Conservation (phyloP, 2,888 invertebrate species). For the Eueremaeus valkanovi region DNA sequence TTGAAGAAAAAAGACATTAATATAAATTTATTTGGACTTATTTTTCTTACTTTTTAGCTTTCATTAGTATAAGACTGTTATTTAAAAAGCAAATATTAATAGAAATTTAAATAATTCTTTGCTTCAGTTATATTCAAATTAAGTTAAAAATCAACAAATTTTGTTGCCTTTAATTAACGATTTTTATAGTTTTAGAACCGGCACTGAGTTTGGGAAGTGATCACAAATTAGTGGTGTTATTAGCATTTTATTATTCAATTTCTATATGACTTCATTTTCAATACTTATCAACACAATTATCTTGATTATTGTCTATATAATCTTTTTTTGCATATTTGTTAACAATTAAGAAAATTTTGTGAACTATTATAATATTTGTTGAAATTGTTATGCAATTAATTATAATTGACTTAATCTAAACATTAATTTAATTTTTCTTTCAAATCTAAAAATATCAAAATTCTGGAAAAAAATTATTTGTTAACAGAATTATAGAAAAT, state of each 20-base stretch:
- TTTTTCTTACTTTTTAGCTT: too few relatives aligned
- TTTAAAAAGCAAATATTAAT: not conserved
- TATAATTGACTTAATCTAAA: not conserved
- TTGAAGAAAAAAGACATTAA: not conserved
- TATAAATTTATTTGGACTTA: not conserved
- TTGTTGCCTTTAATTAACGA: not conserved
- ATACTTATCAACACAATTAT: too few relatives aligned
- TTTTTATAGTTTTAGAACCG: too few relatives aligned
- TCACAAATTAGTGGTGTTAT: too few relatives aligned
- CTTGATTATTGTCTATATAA: not conserved
- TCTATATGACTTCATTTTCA: too few relatives aligned
- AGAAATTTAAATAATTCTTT: not conserved
- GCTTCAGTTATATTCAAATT: slow-evolving; percentile 14
- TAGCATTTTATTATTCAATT: too few relatives aligned
- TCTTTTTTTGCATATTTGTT: not conserved
- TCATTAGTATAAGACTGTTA: not conserved
- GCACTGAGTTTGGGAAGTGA: too few relatives aligned
- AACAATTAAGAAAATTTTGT: not conserved
- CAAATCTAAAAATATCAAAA: not conserved
- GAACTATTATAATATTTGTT: not conserved
- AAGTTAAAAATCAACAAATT: not conserved
- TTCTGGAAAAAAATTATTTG: not conserved
- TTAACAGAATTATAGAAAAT: not conserved
- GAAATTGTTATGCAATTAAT: not conserved
- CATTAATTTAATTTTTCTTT: not conserved